Conservation (phyloP, 2,113 vertebrate genomes). For the Eurypyga helias region DNA sequence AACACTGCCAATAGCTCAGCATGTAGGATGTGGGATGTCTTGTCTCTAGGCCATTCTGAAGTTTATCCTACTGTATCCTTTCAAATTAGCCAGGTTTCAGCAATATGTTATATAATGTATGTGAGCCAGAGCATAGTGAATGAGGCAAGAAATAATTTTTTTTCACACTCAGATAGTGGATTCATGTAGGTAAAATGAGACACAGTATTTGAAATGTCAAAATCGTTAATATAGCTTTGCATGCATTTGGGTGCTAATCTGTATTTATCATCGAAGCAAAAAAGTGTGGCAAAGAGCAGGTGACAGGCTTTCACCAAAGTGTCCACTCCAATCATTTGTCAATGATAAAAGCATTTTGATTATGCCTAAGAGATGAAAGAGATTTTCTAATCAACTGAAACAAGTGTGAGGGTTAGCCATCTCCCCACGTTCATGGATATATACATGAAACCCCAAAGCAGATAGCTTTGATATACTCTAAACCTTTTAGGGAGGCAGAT, state of each 20-base stretch:
- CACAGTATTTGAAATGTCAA: conserved; percentile 28
- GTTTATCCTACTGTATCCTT: conserved; percentile 7
- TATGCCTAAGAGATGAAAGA: not conserved
- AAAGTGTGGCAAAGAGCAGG: not conserved
- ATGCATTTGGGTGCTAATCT: not conserved
- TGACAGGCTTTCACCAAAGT: not conserved
- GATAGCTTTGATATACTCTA: not conserved
- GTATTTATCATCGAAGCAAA: not conserved
- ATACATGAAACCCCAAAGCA: not conserved
- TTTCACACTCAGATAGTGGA: not conserved
- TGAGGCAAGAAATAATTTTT: not conserved
- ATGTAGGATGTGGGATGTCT: not conserved
- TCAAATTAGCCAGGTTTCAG: not conserved
- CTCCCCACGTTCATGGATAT: not conserved
- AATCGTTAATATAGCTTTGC: not conserved
- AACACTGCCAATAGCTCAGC: not conserved
- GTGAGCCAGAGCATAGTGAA: not conserved
- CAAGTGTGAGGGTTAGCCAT: not conserved
- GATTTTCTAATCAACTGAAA: not conserved
- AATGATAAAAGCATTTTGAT: not conserved
- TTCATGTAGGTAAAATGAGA: not conserved
- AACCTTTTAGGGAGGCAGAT: not conserved
- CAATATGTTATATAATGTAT: not conserved
- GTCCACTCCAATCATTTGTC: not conserved
- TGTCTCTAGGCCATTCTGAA: not conserved